Percentiles rank a stretch among this genome's conserved stretches.
These are phyloP conservation scores for Eupsilia transversa DNA, from an alignment of 2,888 invertebrate species.

Conservation along the genomic window DNA sequence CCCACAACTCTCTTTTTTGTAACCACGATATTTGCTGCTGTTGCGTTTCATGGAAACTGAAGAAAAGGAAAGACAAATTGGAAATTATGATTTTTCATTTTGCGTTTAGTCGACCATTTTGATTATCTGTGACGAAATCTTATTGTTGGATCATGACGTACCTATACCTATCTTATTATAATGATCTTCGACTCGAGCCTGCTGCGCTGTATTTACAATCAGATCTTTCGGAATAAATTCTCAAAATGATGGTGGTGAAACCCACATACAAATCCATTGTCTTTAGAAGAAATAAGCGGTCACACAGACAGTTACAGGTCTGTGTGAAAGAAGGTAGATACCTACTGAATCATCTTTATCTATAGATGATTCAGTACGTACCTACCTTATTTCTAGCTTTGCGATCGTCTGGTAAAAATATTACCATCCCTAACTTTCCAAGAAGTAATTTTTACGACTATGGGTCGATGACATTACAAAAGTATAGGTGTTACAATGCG, in stretches of 20 bases:
- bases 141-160: not conserved
- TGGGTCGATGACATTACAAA: not conserved
- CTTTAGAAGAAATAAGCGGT: not conserved
- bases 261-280: not conserved
- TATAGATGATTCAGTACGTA: not conserved
- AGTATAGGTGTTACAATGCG: not conserved
- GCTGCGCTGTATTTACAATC: not conserved
- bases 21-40: constrained; percentile 6
- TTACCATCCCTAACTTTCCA: constrained; percentile 4
- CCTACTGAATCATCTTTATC: too few relatives aligned
- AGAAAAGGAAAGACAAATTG: not conserved
- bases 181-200: too few relatives aligned
- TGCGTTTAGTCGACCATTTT: not conserved
- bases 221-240: not conserved
- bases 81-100: not conserved
- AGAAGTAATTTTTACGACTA: constrained; percentile 15
- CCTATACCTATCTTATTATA: not conserved
- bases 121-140: too few relatives aligned
- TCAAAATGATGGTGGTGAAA: not conserved
- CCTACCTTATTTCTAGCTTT: not conserved
- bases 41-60: constrained; percentile 3
- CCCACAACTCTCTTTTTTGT: constrained; percentile 40
- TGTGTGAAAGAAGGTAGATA: too few relatives aligned
- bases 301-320: too few relatives aligned
- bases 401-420: constrained; percentile 2